These are phyloP conservation scores for Rhegmatorhina hoffmannsi DNA, from an alignment of 2,113 vertebrate genomes.

Conservation along the genomic window DNA sequence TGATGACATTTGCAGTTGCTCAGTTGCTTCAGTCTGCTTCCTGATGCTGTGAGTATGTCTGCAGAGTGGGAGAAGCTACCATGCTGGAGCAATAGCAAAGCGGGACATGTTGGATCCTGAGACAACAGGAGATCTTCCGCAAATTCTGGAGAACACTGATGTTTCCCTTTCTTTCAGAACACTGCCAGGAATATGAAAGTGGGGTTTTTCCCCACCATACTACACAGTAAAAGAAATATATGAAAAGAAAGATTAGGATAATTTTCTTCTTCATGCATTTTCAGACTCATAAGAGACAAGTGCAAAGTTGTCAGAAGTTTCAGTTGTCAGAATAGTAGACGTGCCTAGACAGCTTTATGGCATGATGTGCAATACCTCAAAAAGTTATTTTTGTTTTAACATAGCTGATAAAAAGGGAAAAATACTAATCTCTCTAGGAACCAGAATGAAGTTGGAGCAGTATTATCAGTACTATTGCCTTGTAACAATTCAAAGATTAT, in stretches of 20 bases:
- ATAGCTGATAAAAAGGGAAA: neutral
- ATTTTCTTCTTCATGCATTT: neutral
- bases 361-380: neutral
- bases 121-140: neutral
- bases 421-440: neutral
- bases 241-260: neutral
- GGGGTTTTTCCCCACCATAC: neutral
- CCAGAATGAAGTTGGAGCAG: neutral
- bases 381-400: neutral
- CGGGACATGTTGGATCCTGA: neutral
- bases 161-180: neutral
- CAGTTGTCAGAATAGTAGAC: neutral
- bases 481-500: neutral
- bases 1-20: neutral
- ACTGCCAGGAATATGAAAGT: neutral
- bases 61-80: neutral
- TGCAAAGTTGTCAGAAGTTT: neutral
- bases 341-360: neutral
- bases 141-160: neutral
- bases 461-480: neutral
- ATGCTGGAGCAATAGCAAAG: neutral
- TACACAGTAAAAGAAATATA: neutral
- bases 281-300: neutral
- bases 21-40: neutral
- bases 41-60: neutral